These are phyloP conservation scores for Lapara coniferarum DNA, from an alignment of 2,888 invertebrate genomes.

Conservation along the genomic window DNA sequence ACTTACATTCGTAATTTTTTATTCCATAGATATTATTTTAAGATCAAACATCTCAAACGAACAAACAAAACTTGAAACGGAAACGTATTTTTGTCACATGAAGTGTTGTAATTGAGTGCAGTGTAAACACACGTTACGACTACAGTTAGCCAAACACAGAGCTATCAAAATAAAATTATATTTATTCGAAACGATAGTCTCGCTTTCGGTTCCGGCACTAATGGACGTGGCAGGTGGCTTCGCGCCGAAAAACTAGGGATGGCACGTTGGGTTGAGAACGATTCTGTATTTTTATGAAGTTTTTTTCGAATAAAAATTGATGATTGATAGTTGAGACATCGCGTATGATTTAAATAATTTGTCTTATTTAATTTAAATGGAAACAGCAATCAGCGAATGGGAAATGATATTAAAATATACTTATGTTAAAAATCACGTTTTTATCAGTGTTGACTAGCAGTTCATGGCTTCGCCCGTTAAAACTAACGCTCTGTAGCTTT, in stretches of 20 bases:
- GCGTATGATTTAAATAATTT: too few species aligned
- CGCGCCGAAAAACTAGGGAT: constrained; percentile 42
- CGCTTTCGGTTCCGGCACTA: constrained; percentile 69
- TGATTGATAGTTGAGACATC: too few species aligned
- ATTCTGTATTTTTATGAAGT: constrained; percentile 36
- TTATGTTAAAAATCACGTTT: too few species aligned
- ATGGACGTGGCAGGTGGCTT: constrained; percentile 71
- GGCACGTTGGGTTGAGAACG: constrained; percentile 31
- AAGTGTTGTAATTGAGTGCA: constrained; percentile 25
- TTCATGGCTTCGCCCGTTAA: too few species aligned
- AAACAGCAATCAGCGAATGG: too few species aligned
- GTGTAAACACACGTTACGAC: constrained; percentile 30
- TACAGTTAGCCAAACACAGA: constrained; percentile 55
- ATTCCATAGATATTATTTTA: not conserved
- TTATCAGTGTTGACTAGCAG: too few species aligned
- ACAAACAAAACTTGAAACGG: not conserved
- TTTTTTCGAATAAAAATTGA: not conserved
- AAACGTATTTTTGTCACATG: constrained; percentile 16
- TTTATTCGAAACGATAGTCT: constrained; percentile 70
- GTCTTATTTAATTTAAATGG: too few species aligned
- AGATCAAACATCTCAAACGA: not conserved
- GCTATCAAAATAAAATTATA: constrained; percentile 70
- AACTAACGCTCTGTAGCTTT: too few species aligned
- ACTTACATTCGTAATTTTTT: too few species aligned
- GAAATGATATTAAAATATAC: too few species aligned